Conservation (phyloP, 2,797 vertebrate genomes). For the Acomys russatus region DNA sequence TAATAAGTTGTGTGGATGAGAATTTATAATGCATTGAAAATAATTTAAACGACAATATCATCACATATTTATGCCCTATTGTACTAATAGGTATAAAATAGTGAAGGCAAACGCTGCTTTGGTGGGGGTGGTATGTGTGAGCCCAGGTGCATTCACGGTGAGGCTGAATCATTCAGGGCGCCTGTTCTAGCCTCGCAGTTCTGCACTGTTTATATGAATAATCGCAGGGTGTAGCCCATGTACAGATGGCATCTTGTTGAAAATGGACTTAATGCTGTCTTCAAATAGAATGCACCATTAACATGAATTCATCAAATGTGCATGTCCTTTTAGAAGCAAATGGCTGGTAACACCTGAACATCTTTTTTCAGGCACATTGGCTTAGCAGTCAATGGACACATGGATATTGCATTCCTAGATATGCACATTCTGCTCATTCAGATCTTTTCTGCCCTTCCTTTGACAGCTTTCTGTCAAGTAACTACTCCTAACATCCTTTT, state of each 20-base stretch:
- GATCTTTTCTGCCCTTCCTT: not conserved
- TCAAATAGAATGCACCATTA: constrained; percentile 73
- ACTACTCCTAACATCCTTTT: constrained; percentile 65
- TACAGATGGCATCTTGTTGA: constrained; percentile 69
- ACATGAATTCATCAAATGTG: constrained; percentile 70
- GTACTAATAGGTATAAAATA: constrained; percentile 46
- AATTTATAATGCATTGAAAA: constrained; percentile 66
- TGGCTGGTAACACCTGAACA: constrained; percentile 72
- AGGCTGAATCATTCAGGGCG: constrained; percentile 74
- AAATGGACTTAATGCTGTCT: constrained; percentile 71
- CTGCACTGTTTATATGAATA: constrained; percentile 51
- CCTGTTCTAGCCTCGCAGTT: constrained; percentile 46
- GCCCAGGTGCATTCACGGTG: constrained; percentile 44
- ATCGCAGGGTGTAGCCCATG: constrained; percentile 57
- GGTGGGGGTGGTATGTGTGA: not conserved
- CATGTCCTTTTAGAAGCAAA: constrained; percentile 68
- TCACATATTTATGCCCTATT: constrained; percentile 66
- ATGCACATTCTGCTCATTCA: not conserved
- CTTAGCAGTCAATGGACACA: constrained; percentile 37
- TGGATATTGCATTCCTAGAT: not conserved
- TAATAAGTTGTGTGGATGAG: constrained; percentile 66
- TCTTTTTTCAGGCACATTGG: not conserved
- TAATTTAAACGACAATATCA: constrained; percentile 68
- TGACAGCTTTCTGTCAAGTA: constrained; percentile 45
- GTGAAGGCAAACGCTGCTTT: constrained; percentile 15